Conservation (phyloP, 2,797 vertebrate species). For the Sitta carolinensis region DNA sequence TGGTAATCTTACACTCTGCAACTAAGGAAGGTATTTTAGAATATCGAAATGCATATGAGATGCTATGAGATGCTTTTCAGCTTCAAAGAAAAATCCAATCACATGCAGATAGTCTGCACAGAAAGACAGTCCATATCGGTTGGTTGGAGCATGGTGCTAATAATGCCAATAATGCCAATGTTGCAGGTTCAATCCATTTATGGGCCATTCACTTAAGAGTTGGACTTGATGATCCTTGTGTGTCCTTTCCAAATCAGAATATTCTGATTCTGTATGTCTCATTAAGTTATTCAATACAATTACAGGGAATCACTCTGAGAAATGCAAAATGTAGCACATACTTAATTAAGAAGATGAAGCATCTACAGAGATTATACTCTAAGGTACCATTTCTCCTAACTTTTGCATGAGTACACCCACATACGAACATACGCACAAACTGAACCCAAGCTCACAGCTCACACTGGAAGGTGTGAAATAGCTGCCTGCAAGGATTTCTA, state of each 20-base stretch:
- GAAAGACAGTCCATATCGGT: fast-evolving
- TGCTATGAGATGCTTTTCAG: neutral
- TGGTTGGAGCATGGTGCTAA: neutral
- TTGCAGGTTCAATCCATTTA: neutral
- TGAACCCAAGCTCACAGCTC: neutral
- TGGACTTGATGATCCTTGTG: neutral
- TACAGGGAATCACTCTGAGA: neutral
- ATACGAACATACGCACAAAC: neutral
- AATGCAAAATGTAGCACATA: neutral
- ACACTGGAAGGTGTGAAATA: neutral
- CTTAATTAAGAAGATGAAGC: neutral
- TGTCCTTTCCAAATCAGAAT: neutral
- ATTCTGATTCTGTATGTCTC: neutral
- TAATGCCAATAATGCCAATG: neutral
- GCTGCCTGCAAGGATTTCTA: neutral
- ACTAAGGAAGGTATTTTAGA: neutral
- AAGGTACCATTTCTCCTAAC: neutral
- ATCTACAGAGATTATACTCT: neutral
- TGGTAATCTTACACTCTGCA: neutral
- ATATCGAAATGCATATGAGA: neutral
- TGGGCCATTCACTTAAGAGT: no score
- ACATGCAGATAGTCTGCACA: neutral
- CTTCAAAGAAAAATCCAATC: neutral
- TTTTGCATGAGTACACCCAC: neutral
- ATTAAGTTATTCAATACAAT: neutral